A percentile compares a stretch with the other conserved stretches of the same genome.
Conservation (phyloP, 2,797 vertebrate species). For the Gobio occitaniae region DNA sequence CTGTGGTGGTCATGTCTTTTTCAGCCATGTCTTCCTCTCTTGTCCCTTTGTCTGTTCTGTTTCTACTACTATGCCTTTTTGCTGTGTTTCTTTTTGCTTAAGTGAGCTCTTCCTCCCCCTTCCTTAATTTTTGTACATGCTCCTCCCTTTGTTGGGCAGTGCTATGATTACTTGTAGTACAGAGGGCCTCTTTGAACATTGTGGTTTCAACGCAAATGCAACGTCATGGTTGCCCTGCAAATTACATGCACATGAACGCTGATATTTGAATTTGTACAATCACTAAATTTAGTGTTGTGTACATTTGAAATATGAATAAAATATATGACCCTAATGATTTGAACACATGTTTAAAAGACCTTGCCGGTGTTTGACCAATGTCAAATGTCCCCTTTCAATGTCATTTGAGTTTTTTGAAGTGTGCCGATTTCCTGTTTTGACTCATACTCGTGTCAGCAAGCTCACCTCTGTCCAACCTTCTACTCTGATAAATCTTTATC, state of each 20-base stretch:
- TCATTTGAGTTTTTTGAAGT: not conserved
- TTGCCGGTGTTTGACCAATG: not conserved
- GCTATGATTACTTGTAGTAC: not conserved
- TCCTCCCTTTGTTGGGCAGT: constrained; percentile 2
- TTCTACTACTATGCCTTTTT: not conserved
- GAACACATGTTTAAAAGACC: not conserved
- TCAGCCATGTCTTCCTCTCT: not conserved
- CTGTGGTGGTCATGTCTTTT: constrained; percentile 13
- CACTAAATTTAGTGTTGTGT: not conserved
- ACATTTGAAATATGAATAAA: not conserved
- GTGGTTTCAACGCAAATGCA: constrained; percentile 4
- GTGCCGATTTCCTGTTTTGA: not conserved
- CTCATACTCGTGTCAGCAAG: not conserved
- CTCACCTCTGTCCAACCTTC: constrained; percentile 11
- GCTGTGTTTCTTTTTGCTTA: not conserved
- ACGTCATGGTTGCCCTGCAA: not conserved
- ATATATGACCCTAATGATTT: not conserved
- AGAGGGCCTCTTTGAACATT: not conserved
- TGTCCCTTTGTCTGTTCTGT: not conserved
- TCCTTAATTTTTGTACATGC: not conserved
- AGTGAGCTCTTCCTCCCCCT: not conserved
- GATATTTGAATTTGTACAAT: not conserved
- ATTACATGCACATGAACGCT: not conserved
- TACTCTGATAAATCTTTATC: constrained; percentile 6
- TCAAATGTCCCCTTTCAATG: not conserved